Conservation (phyloP, 2,888 invertebrate species). For the Xestia xanthographa region DNA sequence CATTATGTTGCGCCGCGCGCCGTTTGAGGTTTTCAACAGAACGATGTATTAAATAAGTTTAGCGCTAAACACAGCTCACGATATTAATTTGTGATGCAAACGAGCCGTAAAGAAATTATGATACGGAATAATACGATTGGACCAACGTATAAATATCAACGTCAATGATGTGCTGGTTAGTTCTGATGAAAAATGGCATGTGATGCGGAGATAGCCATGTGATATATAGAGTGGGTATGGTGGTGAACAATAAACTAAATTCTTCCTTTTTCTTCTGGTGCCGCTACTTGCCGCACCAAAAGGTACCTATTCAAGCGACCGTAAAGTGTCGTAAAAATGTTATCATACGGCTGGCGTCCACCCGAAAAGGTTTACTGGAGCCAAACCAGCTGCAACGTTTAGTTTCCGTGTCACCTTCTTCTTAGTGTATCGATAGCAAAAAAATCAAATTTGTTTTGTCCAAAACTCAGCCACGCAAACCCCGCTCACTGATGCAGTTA, state of each 20-base stretch:
- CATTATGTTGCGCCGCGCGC: neutral
- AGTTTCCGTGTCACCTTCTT: neutral
- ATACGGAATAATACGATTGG: neutral
- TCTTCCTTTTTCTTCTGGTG: neutral
- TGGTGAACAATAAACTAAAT: neutral
- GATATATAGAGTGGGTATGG: neutral
- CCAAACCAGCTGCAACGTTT: neutral
- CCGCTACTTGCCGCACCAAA: neutral
- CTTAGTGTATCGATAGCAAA: no score
- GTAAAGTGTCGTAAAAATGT: neutral
- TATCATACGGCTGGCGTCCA: no score
- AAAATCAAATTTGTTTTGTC: no score
- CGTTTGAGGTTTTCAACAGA: neutral
- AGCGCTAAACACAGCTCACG: neutral
- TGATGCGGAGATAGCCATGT: neutral
- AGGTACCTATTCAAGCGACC: neutral
- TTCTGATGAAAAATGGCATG: conserved; percentile 5
- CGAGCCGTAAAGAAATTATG: neutral
- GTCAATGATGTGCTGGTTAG: neutral
- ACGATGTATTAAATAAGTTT: neutral
- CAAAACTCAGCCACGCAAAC: no score
- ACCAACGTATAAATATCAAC: neutral
- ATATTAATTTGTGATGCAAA: neutral
- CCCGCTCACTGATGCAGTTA: no score
- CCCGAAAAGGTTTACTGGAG: neutral